Evolutionary conservation across 2,797 vertebrate genomes (phyloP).

Genomic region (Carduelis carduelis): DNA sequence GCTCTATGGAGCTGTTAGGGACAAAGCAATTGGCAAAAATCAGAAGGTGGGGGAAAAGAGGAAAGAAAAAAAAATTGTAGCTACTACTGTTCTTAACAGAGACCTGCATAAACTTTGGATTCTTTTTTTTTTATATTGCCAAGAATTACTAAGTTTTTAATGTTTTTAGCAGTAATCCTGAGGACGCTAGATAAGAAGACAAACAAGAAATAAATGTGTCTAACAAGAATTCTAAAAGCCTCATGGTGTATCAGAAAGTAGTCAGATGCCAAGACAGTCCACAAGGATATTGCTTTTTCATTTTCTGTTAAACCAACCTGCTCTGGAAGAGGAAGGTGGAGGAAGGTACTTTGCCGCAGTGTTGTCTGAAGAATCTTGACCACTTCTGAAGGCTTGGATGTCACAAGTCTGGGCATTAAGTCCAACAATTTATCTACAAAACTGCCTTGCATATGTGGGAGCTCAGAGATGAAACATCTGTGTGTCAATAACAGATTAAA

Average conservation of each 20-base stretch:
- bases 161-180: not conserved
- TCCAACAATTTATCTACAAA: conserved; percentile 94
- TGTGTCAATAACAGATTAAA: conserved; percentile 44
- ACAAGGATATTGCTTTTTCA: not conserved
- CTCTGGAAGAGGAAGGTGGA: conserved; percentile 87
- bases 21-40: not conserved
- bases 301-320: conserved; percentile 75
- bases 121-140: not conserved
- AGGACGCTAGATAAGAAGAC: not conserved
- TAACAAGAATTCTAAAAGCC: not conserved
- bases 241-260: not conserved
- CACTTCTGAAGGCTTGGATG: conserved; percentile 88
- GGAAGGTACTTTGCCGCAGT: conserved; percentile 87
- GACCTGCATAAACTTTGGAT: not conserved
- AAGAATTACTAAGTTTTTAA: not conserved
- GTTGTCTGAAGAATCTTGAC: conserved; percentile 93
- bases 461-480: conserved; percentile 88
- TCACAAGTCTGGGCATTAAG: conserved; percentile 88
- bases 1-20: conserved; percentile 85
- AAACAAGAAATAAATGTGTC: not conserved
- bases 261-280: not conserved
- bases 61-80: accelerated
- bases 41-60: not conserved
- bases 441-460: conserved; percentile 91
- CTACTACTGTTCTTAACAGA: not conserved